A percentile compares a stretch with the other conserved stretches of the same genome.
These are phyloP conservation scores for Varanus komodoensis DNA, from an alignment of 2,113 vertebrate species.

Conservation along the genomic window DNA sequence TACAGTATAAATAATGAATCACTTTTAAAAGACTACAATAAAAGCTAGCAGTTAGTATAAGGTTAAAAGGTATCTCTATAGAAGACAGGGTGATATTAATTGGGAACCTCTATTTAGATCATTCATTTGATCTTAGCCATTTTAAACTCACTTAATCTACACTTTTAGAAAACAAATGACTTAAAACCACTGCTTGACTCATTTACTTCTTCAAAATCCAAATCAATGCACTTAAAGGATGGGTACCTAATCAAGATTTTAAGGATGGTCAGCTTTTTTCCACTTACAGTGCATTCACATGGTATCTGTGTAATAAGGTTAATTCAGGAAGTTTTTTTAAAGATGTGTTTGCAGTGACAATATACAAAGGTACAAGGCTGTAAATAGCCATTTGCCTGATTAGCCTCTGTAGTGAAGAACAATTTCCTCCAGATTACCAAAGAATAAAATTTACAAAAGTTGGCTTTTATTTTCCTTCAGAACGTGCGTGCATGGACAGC, in stretches of 20 bases:
- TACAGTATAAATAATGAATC: not conserved
- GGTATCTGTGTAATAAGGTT: not conserved
- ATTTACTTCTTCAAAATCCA: not conserved
- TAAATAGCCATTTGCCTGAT: not conserved
- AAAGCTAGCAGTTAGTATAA: not conserved
- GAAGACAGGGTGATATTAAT: not conserved
- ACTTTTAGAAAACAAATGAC: not conserved
- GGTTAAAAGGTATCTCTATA: not conserved
- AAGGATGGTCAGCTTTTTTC: not conserved
- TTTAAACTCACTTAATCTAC: not conserved
- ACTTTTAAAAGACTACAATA: not conserved
- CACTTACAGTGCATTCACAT: not conserved
- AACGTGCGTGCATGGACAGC: not conserved
- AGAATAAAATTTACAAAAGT: not conserved
- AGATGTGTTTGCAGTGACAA: too few relatives aligned
- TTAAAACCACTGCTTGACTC: not conserved
- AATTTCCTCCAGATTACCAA: not conserved
- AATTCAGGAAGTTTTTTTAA: not conserved
- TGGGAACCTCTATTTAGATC: not conserved
- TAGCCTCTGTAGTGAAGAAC: not conserved
- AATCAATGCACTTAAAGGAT: not conserved
- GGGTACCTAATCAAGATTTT: not conserved
- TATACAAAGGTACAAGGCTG: not conserved
- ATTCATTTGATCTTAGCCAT: not conserved
- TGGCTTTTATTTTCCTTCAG: not conserved